Evolutionary conservation across 2,888 invertebrate genomes (phyloP).

Genomic region (Ferdinandea cuprea): DNA sequence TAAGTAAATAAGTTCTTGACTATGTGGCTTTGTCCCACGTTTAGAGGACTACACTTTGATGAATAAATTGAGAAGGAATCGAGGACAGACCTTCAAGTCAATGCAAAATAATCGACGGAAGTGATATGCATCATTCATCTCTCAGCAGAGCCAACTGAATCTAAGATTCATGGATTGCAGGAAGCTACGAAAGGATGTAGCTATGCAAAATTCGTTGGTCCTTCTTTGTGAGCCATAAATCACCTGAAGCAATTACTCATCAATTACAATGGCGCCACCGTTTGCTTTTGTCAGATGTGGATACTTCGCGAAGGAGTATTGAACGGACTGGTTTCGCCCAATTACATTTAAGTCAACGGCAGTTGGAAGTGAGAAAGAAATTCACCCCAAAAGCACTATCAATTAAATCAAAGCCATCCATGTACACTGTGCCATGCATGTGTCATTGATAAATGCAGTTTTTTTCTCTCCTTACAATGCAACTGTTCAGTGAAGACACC

Average conservation of each 20-base stretch:
- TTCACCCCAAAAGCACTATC: constrained; percentile 12
- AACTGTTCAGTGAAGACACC: background rate
- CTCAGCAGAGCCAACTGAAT: constrained; percentile 1
- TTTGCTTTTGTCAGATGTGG: constrained; percentile 33
- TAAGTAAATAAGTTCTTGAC: constrained; percentile 23
- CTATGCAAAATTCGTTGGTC: constrained; percentile 2
- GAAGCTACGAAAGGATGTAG: background rate
- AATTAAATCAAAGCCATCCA: constrained; percentile 6
- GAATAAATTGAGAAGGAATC: background rate
- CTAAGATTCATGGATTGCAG: background rate
- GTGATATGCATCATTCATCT: constrained; percentile 32
- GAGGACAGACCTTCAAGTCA: too few relatives aligned
- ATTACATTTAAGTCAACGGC: constrained; percentile 16
- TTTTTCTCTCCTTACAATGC: background rate
- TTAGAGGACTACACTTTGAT: background rate
- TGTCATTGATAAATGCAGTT: constrained; percentile 49
- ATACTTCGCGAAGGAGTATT: background rate
- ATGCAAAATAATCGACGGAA: background rate
- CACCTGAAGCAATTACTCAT: constrained; percentile 55
- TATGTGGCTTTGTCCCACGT: background rate
- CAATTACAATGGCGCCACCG: constrained; percentile 45
- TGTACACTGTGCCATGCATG: constrained; percentile 1
- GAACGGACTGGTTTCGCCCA: constrained; percentile 6
- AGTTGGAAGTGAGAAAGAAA: constrained; percentile 6
- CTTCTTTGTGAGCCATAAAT: constrained; percentile 29